These are phyloP conservation scores for Alexandromys oeconomus DNA, from an alignment of 2,797 vertebrate genomes.

Conservation along the genomic window DNA sequence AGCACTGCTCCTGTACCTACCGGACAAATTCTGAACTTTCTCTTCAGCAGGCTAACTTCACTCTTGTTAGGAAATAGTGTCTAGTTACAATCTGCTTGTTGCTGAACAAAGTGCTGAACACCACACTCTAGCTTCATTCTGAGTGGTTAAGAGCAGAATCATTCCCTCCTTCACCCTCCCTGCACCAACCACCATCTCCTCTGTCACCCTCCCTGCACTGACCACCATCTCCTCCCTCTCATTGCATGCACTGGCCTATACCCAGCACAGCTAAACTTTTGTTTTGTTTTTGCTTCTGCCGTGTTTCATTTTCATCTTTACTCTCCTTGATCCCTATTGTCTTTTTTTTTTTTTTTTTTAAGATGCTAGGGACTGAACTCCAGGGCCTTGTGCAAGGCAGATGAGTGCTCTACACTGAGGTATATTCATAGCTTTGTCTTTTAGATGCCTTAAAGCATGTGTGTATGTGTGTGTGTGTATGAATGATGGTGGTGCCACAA, in stretches of 20 bases:
- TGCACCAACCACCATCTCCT: too few species aligned
- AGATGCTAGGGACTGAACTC: not conserved
- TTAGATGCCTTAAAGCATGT: not conserved
- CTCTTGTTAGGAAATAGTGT: conserved; percentile 30
- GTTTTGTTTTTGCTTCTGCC: not conserved
- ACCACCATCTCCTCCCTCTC: not conserved
- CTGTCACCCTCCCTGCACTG: too few species aligned
- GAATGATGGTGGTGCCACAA: not conserved
- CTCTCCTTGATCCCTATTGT: not conserved
- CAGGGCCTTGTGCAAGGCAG: not conserved
- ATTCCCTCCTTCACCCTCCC: too few species aligned
- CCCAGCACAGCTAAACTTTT: not conserved
- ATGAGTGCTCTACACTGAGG: not conserved
- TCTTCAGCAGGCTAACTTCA: conserved; percentile 7
- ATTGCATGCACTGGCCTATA: not conserved
- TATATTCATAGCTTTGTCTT: not conserved
- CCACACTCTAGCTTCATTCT: not conserved
- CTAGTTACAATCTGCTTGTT: not conserved
- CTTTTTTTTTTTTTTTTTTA: not conserved
- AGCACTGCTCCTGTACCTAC: not conserved
- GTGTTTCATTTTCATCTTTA: not conserved
- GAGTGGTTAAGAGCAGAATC: not conserved
- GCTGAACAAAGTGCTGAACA: not conserved
- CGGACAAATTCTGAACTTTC: conserved; percentile 12
- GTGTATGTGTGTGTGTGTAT: not conserved